These are phyloP conservation scores for Metallyticus violacea DNA, from an alignment of 2,888 invertebrate genomes.

Conservation along the genomic window DNA sequence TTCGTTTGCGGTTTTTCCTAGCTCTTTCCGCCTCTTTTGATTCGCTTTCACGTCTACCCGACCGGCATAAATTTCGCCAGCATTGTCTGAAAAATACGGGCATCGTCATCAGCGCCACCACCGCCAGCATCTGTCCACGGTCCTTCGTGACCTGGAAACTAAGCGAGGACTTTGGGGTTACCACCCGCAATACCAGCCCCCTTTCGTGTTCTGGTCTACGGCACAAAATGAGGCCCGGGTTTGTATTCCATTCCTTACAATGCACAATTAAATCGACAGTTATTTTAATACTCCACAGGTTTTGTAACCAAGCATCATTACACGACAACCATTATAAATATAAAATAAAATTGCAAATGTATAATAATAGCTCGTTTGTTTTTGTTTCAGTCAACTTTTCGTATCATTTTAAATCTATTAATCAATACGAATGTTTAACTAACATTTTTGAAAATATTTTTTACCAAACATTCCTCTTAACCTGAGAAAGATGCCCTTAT, in stretches of 20 bases:
- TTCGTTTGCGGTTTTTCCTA: neutral
- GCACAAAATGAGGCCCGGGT: neutral
- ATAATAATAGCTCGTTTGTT: too few species aligned
- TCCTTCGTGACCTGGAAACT: neutral
- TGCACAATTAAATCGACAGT: neutral
- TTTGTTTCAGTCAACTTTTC: too few species aligned
- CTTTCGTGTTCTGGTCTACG: neutral
- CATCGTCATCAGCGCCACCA: neutral
- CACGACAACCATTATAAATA: too few species aligned
- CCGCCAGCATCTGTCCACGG: neutral
- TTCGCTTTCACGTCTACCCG: neutral
- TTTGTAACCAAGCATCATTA: too few species aligned
- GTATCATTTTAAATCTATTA: too few species aligned
- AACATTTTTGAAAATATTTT: too few species aligned
- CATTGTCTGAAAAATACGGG: neutral
- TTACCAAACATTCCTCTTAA: too few species aligned
- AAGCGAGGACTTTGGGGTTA: neutral
- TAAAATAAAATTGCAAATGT: too few species aligned
- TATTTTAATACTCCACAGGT: too few species aligned
- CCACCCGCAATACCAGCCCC: too few species aligned
- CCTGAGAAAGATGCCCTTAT: too few species aligned
- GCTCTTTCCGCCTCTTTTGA: neutral
- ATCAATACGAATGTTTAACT: too few species aligned
- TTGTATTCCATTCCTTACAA: neutral
- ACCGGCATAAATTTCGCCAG: neutral